Evolutionary conservation across 2,888 invertebrate species (phyloP), one percentile per base, ranked within the genome.

Genomic region (Furcula furcula): DNA sequence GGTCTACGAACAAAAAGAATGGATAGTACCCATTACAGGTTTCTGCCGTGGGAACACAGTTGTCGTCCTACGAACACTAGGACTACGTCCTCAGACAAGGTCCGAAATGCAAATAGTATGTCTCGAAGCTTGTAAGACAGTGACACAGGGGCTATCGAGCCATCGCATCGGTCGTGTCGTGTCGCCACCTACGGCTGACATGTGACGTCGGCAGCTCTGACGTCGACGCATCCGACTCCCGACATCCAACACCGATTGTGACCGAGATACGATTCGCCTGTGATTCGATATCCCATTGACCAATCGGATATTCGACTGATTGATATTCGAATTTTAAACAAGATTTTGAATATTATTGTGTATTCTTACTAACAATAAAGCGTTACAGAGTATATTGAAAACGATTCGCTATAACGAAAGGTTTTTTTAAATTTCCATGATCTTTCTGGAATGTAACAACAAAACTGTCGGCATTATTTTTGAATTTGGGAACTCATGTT

Each of bases 91-190:
- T 61, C 51, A 62, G 61, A 64, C 58, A 46, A 61, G 63, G 61
- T 62, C 61, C 65, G 34, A 71, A 68, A 85, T 82, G 81, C 80
- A 82, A 82, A 85, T 82, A 46, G 45, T 57, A 52, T 68, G 76
- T 75, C 75, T 66, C 50, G 57, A 47, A 55, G 52, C 62, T 72
- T 79, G 76, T 76, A 73, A 70, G 70, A 61, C 70, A 71, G 63
- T 51, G 51, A 56, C 56, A 51, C 36, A 18, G 54, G 49, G 46
- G 58, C 60, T 82, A 84, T 85, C 85, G 46, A 55, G 54, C 58
- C 54, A 53, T 65, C 60, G 40, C 48, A 56, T 56, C 56, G 46
- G 37, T 45, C 43, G 25, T 40, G 50, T 52, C 48, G 36, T n/a
- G n/a, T 40, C 44, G 51, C 57, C 56, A 56, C 55, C 55, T 54